phyloP scores from a whole-genome alignment of 2,888 invertebrate genomes.

The Meiosimyza platycephala region DNA sequence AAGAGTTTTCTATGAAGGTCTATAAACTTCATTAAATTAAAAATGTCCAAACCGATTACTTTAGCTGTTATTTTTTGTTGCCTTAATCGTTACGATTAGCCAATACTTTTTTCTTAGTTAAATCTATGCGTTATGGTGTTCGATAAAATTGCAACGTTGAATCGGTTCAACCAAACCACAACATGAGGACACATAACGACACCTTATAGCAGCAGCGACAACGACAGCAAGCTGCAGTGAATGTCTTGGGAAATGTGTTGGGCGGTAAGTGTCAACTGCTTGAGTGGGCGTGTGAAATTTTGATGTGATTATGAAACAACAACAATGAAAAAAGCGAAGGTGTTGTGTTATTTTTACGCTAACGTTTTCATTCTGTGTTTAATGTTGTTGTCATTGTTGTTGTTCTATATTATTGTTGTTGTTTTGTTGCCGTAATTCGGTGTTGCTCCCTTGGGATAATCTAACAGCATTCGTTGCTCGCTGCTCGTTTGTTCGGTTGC shows the following conservation, averaged over 20 bases:
- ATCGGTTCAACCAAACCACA: slow-evolving; percentile 16
- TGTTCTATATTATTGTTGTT: not conserved
- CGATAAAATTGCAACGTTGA: slow-evolving; percentile 19
- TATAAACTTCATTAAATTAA: too few relatives aligned
- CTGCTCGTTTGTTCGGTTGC: not conserved
- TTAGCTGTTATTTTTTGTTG: too few relatives aligned
- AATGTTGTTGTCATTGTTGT: slow-evolving; percentile 4
- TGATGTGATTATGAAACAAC: slow-evolving; percentile 31
- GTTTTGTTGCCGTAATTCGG: not conserved
- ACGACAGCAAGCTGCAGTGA: not conserved
- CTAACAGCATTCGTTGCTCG: slow-evolving; percentile 1
- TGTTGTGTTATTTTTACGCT: slow-evolving; percentile 13
- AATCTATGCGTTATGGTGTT: too few relatives aligned
- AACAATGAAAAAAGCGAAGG: slow-evolving; percentile 12
- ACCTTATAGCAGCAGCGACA: slow-evolving; percentile 7
- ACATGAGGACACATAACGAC: slow-evolving; percentile 33
- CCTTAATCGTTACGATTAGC: not conserved
- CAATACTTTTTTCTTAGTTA: not conserved
- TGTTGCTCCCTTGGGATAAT: slow-evolving; percentile 5
- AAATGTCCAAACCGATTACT: too few relatives aligned
- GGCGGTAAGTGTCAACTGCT: slow-evolving; percentile 1
- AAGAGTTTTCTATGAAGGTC: too few relatives aligned
- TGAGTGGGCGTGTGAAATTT: slow-evolving; percentile 23
- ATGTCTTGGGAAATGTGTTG: not conserved
- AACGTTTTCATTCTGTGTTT: not conserved